Conservation (phyloP, 37 sponge, comb jelly and placozoan genomes). For the Ianthella basta region DNA sequence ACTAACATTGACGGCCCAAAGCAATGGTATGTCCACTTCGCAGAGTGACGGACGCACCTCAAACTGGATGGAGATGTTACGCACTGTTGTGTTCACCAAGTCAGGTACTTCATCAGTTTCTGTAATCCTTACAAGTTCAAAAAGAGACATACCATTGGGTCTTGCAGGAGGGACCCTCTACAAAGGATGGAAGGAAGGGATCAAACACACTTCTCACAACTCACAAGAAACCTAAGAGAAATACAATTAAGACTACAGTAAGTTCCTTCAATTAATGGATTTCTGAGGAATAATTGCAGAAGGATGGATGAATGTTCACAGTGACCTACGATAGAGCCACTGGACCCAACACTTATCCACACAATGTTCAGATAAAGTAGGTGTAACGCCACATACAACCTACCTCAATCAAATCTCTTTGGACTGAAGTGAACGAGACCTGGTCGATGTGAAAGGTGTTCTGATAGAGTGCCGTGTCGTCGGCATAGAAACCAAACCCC, state of each 20-base stretch:
- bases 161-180: neutral
- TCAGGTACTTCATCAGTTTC: neutral
- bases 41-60: neutral
- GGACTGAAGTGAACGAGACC: neutral
- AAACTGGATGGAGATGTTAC: neutral
- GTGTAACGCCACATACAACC: no score
- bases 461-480: neutral
- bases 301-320: no score
- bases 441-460: neutral
- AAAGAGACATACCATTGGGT: constrained; percentile 1
- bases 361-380: no score
- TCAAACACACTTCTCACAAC: neutral
- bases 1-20: neutral
- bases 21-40: neutral
- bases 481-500: neutral
- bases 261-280: no score
- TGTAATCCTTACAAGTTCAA: neutral
- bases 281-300: no score
- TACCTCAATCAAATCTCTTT: neutral
- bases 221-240: no score
- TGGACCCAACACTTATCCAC: no score
- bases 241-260: no score
- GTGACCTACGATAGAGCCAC: no score
- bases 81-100: neutral
- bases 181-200: neutral